phyloP scores from a whole-genome alignment of 2,797 vertebrate genomes.

The Bucorvus abyssinicus region DNA sequence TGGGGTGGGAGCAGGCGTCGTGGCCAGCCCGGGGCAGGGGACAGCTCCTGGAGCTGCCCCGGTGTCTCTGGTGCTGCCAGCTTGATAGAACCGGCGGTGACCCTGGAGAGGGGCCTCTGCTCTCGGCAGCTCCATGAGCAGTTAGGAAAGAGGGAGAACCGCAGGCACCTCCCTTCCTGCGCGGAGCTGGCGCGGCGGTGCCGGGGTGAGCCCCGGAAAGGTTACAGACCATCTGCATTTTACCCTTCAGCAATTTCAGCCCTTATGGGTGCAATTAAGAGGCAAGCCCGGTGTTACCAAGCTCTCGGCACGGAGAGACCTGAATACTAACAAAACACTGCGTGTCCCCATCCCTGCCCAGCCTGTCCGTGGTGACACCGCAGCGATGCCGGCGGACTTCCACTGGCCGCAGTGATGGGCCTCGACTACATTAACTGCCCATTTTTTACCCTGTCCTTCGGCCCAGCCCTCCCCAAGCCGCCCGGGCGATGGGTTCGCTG shows the following conservation, averaged over 20 bases:
- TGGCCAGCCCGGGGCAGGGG: fast-evolving
- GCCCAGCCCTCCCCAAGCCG: not conserved
- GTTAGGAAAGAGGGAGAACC: not conserved
- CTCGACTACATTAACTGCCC: not conserved
- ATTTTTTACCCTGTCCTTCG: not conserved
- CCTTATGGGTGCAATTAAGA: slow-evolving; percentile 71
- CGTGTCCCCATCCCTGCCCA: not conserved
- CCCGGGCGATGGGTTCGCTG: fast-evolving
- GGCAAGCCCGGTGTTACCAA: slow-evolving; percentile 32
- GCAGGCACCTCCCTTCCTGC: not conserved
- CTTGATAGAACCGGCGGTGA: fast-evolving
- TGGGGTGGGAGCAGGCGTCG: not conserved
- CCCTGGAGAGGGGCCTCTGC: not conserved
- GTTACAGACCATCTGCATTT: slow-evolving; percentile 66
- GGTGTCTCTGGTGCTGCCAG: fast-evolving
- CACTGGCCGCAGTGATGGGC: not conserved
- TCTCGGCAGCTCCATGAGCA: not conserved
- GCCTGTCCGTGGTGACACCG: not conserved
- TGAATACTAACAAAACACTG: not conserved
- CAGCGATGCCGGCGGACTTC: not conserved
- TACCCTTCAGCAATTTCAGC: slow-evolving; percentile 65
- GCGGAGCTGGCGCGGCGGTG: not conserved
- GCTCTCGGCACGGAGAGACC: not conserved
- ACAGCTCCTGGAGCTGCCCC: fast-evolving
- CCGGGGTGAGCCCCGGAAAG: slow-evolving; percentile 52